Percentiles rank a stretch among this genome's conserved stretches.
These are phyloP conservation scores for Epinephelus moara DNA, from an alignment of 2,113 vertebrate genomes.

Conservation along the genomic window DNA sequence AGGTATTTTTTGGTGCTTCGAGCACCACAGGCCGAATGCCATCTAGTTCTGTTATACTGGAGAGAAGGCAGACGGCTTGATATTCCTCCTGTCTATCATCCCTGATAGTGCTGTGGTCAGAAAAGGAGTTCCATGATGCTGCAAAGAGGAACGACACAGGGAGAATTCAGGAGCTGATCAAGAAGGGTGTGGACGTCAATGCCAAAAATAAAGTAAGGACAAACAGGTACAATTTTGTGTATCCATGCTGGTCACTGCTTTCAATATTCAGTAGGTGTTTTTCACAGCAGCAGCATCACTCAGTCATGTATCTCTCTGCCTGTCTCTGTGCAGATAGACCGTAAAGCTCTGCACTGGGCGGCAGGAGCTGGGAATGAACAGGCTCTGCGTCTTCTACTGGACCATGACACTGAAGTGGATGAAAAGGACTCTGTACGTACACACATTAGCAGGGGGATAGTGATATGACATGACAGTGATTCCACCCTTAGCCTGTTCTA, in stretches of 20 bases:
- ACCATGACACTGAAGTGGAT: conserved; percentile 85
- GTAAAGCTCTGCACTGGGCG: conserved; percentile 93
- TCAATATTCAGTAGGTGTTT: neutral
- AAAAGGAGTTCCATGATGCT: conserved; percentile 90
- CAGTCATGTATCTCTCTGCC: neutral
- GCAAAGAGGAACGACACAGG: conserved; percentile 83
- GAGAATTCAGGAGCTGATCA: conserved; percentile 88
- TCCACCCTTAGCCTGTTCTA: neutral
- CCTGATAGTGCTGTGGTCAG: conserved; percentile 88
- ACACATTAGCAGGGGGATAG: neutral
- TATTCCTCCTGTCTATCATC: neutral
- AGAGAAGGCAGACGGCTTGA: no score
- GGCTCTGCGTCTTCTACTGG: conserved; percentile 89
- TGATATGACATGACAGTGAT: neutral
- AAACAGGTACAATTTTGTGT: neutral
- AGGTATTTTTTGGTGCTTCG: no score
- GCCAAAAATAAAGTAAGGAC: conserved; percentile 87
- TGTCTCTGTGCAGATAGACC: conserved; percentile 81
- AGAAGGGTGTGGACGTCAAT: conserved; percentile 87
- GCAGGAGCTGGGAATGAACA: conserved; percentile 87
- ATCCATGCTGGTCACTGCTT: neutral
- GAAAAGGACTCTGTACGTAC: conserved; percentile 86
- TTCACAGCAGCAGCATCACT: no score
- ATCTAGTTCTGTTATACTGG: no score
- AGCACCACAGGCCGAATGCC: no score